Conservation (phyloP, 2,888 invertebrate species). For the Andrena bucephala region DNA sequence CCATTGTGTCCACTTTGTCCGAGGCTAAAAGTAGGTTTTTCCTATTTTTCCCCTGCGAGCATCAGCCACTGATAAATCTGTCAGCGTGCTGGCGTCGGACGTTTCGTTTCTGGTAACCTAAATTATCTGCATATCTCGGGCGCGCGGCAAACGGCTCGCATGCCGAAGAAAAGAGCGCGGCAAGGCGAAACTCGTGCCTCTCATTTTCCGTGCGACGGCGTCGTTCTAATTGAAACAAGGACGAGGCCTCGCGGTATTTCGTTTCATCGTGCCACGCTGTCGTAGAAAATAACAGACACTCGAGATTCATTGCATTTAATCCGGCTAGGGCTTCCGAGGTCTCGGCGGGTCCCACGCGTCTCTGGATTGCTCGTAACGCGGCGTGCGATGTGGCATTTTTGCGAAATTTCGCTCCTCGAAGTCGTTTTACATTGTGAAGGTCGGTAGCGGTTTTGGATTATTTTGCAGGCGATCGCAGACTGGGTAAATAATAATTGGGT, state of each 20-base stretch:
- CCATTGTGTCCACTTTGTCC: not conserved
- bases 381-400: too few relatives aligned
- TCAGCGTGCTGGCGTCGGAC: slow-evolving; percentile 4
- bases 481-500: too few relatives aligned
- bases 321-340: not conserved
- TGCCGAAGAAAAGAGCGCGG: slow-evolving; percentile 5
- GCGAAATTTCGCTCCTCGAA: too few relatives aligned
- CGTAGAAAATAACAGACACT: not conserved
- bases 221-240: slow-evolving; percentile 31
- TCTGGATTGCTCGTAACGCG: not conserved
- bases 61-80: slow-evolving; percentile 36
- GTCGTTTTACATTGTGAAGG: too few relatives aligned
- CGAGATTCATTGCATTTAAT: not conserved
- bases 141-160: not conserved
- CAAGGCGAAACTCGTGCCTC: not conserved
- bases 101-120: slow-evolving; percentile 17
- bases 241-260: slow-evolving; percentile 8
- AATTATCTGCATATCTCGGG: slow-evolving; percentile 33
- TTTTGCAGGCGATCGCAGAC: too few relatives aligned
- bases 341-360: not conserved
- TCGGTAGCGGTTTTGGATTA: too few relatives aligned
- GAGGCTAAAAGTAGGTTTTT: slow-evolving; percentile 2
- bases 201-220: slow-evolving; percentile 4
- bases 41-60: not conserved
- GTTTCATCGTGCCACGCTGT: not conserved